Conservation (phyloP, 2,888 invertebrate species). For the Drosophila lacicola region DNA sequence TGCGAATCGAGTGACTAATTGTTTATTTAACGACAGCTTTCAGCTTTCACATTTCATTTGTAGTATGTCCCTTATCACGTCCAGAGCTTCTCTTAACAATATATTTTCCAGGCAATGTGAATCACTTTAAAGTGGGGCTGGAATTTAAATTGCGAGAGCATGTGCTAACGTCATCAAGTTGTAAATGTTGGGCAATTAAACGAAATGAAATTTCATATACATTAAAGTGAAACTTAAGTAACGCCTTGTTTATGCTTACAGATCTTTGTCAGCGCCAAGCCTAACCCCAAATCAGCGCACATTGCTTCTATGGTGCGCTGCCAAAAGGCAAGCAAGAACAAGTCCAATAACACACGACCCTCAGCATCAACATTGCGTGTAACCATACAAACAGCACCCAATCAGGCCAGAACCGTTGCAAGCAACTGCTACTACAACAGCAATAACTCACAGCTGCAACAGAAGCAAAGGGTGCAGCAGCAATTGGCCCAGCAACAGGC, state of each 20-base stretch:
- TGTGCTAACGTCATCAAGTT: not conserved
- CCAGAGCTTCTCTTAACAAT: slow-evolving; percentile 9
- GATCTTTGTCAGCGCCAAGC: slow-evolving; percentile 76
- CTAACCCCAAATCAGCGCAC: slow-evolving; percentile 78
- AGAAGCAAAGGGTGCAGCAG: not conserved
- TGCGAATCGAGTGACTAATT: slow-evolving; percentile 24
- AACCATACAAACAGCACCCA: slow-evolving; percentile 2
- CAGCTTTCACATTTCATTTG: slow-evolving; percentile 29
- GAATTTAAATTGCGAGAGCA: not conserved
- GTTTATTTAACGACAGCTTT: slow-evolving; percentile 46
- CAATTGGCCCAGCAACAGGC: not conserved
- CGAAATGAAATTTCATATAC: not conserved
- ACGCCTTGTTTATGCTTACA: slow-evolving; percentile 32
- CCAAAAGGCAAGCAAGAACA: slow-evolving; percentile 69
- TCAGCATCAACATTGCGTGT: not conserved
- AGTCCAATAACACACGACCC: not conserved
- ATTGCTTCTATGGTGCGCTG: slow-evolving; percentile 81
- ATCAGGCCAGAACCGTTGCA: no score
- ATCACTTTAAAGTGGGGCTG: slow-evolving; percentile 7
- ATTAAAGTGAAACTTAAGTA: slow-evolving; percentile 1
- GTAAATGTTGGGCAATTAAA: not conserved
- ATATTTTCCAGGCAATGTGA: slow-evolving; percentile 4
- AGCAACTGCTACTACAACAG: not conserved
- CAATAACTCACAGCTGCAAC: not conserved
- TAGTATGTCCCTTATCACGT: slow-evolving; percentile 48